Percentiles rank a stretch among this genome's conserved stretches.
Conservation (phyloP, 2,113 vertebrate species). For the Python bivittatus region DNA sequence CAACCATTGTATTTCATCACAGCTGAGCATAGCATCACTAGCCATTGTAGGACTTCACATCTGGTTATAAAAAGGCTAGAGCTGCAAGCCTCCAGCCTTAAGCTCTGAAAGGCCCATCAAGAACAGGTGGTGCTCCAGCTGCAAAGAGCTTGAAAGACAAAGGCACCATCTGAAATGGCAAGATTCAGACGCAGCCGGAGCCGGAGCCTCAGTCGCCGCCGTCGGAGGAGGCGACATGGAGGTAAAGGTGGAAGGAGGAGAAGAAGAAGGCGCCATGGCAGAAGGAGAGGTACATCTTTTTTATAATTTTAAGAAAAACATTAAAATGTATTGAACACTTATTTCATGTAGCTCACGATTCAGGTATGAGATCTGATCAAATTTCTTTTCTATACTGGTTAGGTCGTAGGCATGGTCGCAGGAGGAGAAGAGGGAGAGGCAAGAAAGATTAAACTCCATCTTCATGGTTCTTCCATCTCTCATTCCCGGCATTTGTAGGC, state of each 20-base stretch:
- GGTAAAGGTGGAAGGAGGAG: constrained; percentile 15
- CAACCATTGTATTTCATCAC: constrained; percentile 11
- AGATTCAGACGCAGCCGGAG: constrained; percentile 31
- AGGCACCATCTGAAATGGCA: constrained; percentile 23
- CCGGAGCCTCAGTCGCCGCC: constrained; percentile 26
- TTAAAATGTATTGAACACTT: neutral
- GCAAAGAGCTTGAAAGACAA: constrained; percentile 22
- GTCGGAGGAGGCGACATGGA: constrained; percentile 4
- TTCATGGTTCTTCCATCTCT: neutral
- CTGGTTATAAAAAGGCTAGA: constrained; percentile 11
- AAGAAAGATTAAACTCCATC: constrained; percentile 1
- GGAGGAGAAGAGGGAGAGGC: constrained; percentile 4
- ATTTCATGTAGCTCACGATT: neutral
- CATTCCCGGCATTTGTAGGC: neutral
- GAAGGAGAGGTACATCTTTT: neutral
- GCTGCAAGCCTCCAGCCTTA: neutral
- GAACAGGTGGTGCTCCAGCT: constrained; percentile 31
- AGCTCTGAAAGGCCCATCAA: constrained; percentile 23
- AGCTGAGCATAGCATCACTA: neutral
- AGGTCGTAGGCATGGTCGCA: neutral
- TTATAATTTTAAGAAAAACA: neutral
- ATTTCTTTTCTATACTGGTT: neutral
- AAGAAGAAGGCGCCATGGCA: neutral
- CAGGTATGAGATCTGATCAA: neutral
- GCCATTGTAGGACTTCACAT: neutral